Conservation (phyloP, 2,113 vertebrate genomes). For the Callospermophilus lateralis region DNA sequence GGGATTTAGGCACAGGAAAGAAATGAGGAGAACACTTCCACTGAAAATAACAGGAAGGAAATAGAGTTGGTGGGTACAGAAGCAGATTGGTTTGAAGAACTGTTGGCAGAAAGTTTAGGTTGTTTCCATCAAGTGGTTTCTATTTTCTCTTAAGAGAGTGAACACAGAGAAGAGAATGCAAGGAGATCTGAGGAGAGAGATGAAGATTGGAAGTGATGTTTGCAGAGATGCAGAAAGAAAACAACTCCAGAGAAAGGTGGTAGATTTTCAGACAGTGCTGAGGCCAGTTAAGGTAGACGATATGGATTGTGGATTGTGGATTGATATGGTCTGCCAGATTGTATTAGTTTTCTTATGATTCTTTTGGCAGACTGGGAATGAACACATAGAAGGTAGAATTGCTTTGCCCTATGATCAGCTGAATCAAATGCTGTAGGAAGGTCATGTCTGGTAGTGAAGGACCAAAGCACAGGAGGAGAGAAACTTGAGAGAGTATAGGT, state of each 20-base stretch:
- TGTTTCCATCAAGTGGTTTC: slow-evolving; percentile 16
- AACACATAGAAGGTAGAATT: background rate
- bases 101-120: slow-evolving; percentile 54
- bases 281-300: background rate
- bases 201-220: slow-evolving; percentile 3
- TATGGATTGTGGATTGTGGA: background rate
- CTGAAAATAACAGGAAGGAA: slow-evolving; percentile 1
- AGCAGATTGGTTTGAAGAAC: background rate
- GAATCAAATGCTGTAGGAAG: background rate
- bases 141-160: slow-evolving; percentile 5
- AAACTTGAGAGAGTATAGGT: background rate
- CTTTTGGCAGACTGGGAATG: background rate
- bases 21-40: background rate
- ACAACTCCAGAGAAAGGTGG: background rate
- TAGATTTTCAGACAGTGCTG: background rate
- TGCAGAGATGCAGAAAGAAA: background rate
- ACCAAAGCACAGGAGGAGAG: background rate
- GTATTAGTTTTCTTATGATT: background rate
- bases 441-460: background rate
- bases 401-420: background rate
- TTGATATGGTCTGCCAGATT: background rate
- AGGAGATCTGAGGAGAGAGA: background rate
- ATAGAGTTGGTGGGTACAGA: background rate
- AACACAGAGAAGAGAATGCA: background rate
- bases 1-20: background rate